These are phyloP conservation scores for Marmota monax DNA, from an alignment of 2,113 vertebrate species.

Conservation along the genomic window DNA sequence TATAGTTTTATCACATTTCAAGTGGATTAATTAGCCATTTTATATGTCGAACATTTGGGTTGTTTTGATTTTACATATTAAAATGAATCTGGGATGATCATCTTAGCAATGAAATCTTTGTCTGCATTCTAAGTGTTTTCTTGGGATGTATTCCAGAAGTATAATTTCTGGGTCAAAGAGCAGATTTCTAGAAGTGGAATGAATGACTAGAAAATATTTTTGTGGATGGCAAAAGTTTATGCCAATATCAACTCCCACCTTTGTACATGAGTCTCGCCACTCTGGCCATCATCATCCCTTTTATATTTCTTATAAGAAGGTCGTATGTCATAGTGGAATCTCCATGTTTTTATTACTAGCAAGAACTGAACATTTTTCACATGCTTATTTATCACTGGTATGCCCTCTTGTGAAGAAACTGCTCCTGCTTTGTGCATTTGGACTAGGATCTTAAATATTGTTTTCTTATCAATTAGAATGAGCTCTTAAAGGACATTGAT, in stretches of 20 bases:
- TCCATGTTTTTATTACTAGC: neutral
- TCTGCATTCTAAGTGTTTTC: slow-evolving; percentile 30
- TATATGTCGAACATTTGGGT: slow-evolving; percentile 27
- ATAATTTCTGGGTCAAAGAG: slow-evolving; percentile 11
- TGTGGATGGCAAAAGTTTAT: neutral
- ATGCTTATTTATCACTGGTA: neutral
- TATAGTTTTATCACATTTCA: slow-evolving; percentile 33
- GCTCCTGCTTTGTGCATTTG: slow-evolving; percentile 18
- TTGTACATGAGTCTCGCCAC: neutral
- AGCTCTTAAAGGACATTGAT: slow-evolving; percentile 23
- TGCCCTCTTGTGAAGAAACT: neutral
- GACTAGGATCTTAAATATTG: slow-evolving; percentile 12
- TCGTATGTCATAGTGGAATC: neutral
- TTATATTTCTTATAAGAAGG: slow-evolving; percentile 5
- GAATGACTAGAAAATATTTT: slow-evolving; percentile 13
- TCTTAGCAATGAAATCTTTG: slow-evolving; percentile 52
- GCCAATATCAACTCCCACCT: neutral
- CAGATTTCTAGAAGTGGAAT: slow-evolving; percentile 20
- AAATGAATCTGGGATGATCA: slow-evolving; percentile 51
- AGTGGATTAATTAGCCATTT: slow-evolving; percentile 11
- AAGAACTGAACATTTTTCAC: slow-evolving; percentile 25
- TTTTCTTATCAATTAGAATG: slow-evolving; percentile 64
- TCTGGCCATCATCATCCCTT: neutral
- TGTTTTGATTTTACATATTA: slow-evolving; percentile 50
- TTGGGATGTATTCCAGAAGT: slow-evolving; percentile 3